Conservation (phyloP, 2,888 invertebrate genomes). For the Melanostoma scalare region DNA sequence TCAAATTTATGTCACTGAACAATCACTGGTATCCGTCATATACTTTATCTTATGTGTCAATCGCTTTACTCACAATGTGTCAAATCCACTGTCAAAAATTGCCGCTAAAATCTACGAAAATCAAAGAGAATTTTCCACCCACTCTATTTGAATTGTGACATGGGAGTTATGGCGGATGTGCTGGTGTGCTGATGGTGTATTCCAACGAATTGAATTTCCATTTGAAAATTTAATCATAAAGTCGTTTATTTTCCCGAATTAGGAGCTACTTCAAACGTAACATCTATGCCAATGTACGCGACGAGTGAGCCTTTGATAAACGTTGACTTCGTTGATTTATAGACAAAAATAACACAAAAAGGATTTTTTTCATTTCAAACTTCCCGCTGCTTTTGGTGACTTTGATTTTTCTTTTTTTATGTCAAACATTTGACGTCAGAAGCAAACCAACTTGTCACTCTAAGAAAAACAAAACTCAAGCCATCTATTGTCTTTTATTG, state of each 20-base stretch:
- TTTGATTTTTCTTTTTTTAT: not conserved
- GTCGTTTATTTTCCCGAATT: conserved; percentile 10
- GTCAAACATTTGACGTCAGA: conserved; percentile 26
- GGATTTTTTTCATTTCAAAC: not conserved
- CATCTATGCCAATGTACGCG: not conserved
- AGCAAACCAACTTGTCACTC: conserved; percentile 46
- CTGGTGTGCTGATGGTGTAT: too few relatives aligned
- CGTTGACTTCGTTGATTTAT: conserved; percentile 12
- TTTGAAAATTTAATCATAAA: conserved; percentile 37
- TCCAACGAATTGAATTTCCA: conserved; percentile 51
- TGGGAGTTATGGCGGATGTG: too few relatives aligned
- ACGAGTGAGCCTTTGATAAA: conserved; percentile 25
- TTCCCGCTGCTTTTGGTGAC: not conserved
- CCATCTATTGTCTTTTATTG: conserved; percentile 48
- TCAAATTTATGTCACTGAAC: conserved; percentile 61
- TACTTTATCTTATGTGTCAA: conserved; percentile 46
- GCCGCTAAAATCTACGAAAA: conserved; percentile 36
- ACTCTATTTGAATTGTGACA: not conserved
- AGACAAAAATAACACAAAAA: not conserved
- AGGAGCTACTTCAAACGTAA: conserved; percentile 17
- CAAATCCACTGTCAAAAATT: conserved; percentile 55
- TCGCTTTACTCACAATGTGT: conserved; percentile 39
- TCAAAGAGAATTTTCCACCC: conserved; percentile 34
- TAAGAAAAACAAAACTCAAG: not conserved
- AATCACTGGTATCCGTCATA: conserved; percentile 56